phyloP scores from a whole-genome alignment of 1,140 invertebrate genomes.

The Teleogryllus occipitalis region DNA sequence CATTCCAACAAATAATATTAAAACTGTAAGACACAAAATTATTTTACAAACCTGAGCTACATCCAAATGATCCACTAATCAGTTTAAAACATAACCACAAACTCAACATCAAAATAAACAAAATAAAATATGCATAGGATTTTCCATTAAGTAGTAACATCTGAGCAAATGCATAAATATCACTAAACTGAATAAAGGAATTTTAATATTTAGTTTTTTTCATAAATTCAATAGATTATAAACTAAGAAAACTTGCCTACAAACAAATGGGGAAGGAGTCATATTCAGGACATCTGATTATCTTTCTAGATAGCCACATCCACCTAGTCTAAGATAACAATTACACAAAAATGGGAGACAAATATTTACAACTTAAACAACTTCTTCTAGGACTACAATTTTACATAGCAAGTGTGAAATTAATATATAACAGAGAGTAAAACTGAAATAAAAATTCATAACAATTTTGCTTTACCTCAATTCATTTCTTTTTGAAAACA shows the following conservation, averaged over 20 bases:
- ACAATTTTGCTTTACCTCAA: not conserved
- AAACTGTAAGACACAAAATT: not conserved
- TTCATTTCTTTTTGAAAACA: not conserved
- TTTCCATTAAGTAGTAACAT: not conserved
- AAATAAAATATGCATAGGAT: not conserved
- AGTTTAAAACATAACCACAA: not conserved
- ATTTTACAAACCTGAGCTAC: not conserved
- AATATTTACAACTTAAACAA: not conserved
- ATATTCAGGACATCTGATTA: not conserved
- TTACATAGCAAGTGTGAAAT: not conserved
- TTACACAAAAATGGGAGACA: conserved; percentile 2
- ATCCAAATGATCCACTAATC: not conserved
- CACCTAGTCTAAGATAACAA: conserved; percentile 4
- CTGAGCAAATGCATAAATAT: conserved; percentile 1
- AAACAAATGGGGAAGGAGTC: not conserved
- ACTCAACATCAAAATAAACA: not conserved
- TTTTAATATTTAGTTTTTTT: not conserved
- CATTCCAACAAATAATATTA: not conserved
- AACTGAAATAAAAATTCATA: not conserved
- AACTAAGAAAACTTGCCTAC: not conserved
- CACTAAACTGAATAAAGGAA: not conserved
- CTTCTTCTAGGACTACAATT: not conserved
- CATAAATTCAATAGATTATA: not conserved
- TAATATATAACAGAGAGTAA: not conserved
- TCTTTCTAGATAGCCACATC: conserved; percentile 4